Percentiles rank a stretch among this genome's conserved stretches.
Evolutionary conservation across 2,113 vertebrate genomes (phyloP).

Genomic region (Oriolus oriolus): DNA sequence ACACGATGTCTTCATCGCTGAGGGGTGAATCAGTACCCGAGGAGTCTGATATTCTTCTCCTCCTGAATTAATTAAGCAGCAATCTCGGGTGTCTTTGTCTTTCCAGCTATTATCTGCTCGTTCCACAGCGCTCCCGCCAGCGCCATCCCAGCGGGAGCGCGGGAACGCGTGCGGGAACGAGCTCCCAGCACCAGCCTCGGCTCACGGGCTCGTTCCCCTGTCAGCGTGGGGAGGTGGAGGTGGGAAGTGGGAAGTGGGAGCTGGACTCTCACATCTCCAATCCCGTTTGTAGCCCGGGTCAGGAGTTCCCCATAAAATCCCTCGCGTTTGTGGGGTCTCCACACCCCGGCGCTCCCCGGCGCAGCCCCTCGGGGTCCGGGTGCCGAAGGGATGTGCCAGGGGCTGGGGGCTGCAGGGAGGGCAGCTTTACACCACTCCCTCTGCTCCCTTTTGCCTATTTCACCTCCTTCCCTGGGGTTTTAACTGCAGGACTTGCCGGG

Average conservation of each 20-base stretch:
- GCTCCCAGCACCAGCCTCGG: background rate
- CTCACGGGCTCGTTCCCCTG: background rate
- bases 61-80: slow-evolving; percentile 51
- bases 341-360: fast-evolving
- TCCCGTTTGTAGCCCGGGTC: background rate
- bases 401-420: background rate
- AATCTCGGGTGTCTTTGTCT: slow-evolving; percentile 26
- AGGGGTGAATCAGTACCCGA: slow-evolving; percentile 41
- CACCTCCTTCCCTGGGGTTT: background rate
- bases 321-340: background rate
- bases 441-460: background rate
- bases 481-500: fast-evolving
- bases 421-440: background rate
- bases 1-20: slow-evolving; percentile 9
- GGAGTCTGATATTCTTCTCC: slow-evolving; percentile 31
- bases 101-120: slow-evolving; percentile 31
- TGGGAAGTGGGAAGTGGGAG: background rate
- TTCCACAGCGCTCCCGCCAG: background rate
- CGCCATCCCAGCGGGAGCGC: background rate
- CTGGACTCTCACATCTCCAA: background rate
- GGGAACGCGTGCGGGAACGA: background rate
- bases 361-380: background rate
- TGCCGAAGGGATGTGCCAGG: background rate
- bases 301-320: background rate
- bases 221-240: background rate